These are phyloP conservation scores for Sinocyclocheilus maitianheensis DNA, from an alignment of 2,113 vertebrate species.

Conservation along the genomic window DNA sequence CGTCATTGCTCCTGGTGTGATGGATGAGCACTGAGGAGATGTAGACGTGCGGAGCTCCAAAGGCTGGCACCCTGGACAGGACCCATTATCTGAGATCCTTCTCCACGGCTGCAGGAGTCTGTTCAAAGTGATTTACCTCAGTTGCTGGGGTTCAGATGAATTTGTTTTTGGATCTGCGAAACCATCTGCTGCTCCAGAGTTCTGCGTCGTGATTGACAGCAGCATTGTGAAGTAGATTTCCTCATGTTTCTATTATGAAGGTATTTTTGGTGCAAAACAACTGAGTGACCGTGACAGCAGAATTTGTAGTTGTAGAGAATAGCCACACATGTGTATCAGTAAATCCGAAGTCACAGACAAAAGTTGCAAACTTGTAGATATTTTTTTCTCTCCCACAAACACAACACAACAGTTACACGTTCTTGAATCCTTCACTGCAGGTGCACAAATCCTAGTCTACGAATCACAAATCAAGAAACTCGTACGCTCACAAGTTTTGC, in stretches of 20 bases:
- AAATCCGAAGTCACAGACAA: no score
- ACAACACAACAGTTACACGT: no score
- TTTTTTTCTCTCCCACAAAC: no score
- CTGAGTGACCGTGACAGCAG: no score
- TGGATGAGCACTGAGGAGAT: slow-evolving; percentile 69
- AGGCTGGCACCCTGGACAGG: slow-evolving; percentile 64
- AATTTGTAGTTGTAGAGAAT: no score
- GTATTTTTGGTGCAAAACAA: no score
- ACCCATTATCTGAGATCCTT: slow-evolving; percentile 61
- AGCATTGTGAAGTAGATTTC: slow-evolving; percentile 37
- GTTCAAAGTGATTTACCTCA: slow-evolving; percentile 42
- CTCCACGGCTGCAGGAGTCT: slow-evolving; percentile 43
- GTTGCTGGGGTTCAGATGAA: slow-evolving; percentile 21
- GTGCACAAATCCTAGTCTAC: no score
- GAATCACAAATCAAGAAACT: no score
- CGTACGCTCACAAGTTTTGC: no score
- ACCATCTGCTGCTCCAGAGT: neutral
- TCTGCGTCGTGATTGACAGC: slow-evolving; percentile 20
- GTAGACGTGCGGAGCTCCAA: slow-evolving; percentile 70
- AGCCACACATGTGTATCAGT: no score
- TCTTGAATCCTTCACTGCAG: no score
- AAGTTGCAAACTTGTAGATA: no score
- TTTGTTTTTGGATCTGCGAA: neutral
- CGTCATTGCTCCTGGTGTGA: slow-evolving; percentile 69
- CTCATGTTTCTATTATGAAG: slow-evolving; percentile 17